A percentile compares a stretch with the other conserved stretches of the same genome.
Conservation (phyloP, 2,797 vertebrate species). For the Zalophus californianus region DNA sequence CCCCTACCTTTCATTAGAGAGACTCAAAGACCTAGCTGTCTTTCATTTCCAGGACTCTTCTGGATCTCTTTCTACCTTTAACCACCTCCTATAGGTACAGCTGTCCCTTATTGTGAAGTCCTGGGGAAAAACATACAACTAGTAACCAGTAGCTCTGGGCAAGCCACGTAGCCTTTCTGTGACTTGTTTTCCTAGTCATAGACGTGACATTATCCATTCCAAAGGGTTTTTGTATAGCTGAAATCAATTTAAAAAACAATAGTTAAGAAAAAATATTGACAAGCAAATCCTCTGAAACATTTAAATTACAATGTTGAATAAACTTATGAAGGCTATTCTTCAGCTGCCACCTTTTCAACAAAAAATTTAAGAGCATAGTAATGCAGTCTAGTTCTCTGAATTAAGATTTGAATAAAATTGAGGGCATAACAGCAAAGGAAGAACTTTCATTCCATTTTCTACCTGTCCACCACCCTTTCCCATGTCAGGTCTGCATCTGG, state of each 20-base stretch:
- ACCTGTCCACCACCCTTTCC: background rate
- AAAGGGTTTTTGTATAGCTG: background rate
- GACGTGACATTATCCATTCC: background rate
- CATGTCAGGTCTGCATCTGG: background rate
- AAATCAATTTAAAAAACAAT: background rate
- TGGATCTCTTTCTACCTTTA: background rate
- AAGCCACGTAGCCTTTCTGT: background rate
- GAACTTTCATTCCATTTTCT: background rate
- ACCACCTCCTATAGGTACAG: background rate
- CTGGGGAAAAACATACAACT: background rate
- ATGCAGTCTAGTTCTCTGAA: background rate
- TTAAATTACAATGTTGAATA: background rate
- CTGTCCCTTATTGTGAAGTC: background rate
- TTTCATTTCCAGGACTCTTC: constrained; percentile 27
- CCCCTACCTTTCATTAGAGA: constrained; percentile 18
- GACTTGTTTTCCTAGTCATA: background rate
- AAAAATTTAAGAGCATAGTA: background rate
- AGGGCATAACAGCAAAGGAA: background rate
- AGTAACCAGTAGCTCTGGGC: background rate
- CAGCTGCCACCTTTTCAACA: background rate
- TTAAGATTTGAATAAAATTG: constrained; percentile 22
- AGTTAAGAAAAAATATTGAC: background rate
- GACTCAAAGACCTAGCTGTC: background rate
- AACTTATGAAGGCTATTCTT: background rate
- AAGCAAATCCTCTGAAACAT: background rate